Conservation (phyloP, 2,888 invertebrate genomes). For the Ctenicera cuprea region DNA sequence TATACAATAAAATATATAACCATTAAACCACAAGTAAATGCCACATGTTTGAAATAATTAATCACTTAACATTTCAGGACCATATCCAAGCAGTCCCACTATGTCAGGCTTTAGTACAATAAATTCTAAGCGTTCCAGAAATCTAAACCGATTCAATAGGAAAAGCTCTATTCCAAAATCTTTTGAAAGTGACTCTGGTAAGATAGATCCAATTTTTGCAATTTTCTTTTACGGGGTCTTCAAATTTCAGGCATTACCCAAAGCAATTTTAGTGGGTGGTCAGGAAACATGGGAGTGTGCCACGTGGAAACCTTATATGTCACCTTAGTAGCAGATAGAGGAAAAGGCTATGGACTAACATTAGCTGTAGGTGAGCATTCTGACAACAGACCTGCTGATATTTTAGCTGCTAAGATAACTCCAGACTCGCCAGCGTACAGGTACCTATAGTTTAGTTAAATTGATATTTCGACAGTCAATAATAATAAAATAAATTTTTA, state of each 20-base stretch:
- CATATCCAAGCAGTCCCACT: constrained; percentile 73
- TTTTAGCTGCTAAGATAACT: constrained; percentile 74
- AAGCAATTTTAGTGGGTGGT: constrained; percentile 60
- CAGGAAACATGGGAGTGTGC: constrained; percentile 67
- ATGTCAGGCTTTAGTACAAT: constrained; percentile 76
- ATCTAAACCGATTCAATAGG: constrained; percentile 71
- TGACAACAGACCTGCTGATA: constrained; percentile 69
- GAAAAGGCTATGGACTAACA: constrained; percentile 74
- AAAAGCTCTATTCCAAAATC: constrained; percentile 72
- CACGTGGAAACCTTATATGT: constrained; percentile 76
- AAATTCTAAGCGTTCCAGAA: constrained; percentile 74
- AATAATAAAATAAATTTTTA: constrained; percentile 62
- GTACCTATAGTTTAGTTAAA: constrained; percentile 67
- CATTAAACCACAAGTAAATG: too few species aligned
- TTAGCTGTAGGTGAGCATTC: constrained; percentile 73
- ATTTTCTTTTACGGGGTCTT: neutral
- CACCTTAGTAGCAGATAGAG: constrained; percentile 73
- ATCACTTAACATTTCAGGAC: constrained; percentile 61
- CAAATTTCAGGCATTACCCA: constrained; percentile 45
- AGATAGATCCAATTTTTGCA: neutral
- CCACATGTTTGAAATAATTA: too few species aligned
- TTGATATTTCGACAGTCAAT: neutral
- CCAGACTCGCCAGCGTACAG: constrained; percentile 77
- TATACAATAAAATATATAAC: too few species aligned
- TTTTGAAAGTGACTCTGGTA: constrained; percentile 63